Conservation (phyloP, 2,888 invertebrate genomes). For the Torymus tubicola region DNA sequence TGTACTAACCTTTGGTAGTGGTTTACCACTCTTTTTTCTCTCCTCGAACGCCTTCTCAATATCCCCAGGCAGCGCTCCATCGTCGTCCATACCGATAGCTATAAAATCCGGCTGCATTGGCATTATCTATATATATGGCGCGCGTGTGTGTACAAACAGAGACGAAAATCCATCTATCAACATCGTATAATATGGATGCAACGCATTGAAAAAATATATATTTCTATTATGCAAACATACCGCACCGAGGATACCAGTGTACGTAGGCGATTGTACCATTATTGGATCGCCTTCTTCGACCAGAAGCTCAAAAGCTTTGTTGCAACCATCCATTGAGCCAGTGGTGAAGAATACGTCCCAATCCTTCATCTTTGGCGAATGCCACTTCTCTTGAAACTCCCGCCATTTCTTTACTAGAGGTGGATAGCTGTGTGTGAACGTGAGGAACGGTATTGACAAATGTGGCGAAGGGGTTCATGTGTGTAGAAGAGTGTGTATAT, state of each 20-base stretch:
- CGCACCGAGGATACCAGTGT: constrained; percentile 80
- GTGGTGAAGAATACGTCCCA: constrained; percentile 82
- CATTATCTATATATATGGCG: constrained; percentile 78
- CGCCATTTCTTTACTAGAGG: constrained; percentile 80
- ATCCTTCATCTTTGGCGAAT: constrained; percentile 80
- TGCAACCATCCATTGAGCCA: constrained; percentile 87
- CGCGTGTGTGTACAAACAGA: neutral
- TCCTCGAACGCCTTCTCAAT: constrained; percentile 80
- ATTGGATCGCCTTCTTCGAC: constrained; percentile 83
- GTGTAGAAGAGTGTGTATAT: no score
- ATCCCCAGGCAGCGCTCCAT: constrained; percentile 82
- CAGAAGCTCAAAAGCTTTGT: constrained; percentile 84
- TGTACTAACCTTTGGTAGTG: constrained; percentile 75
- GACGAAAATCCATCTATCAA: no score
- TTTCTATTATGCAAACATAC: constrained; percentile 7
- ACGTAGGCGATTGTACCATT: constrained; percentile 83
- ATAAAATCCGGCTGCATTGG: constrained; percentile 82
- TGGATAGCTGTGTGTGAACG: constrained; percentile 78
- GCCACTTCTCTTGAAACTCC: constrained; percentile 81
- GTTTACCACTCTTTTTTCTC: constrained; percentile 70
- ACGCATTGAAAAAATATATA: neutral
- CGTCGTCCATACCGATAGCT: constrained; percentile 82
- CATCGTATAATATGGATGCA: no score
- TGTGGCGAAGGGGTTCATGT: no score
- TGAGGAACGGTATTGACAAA: no score